Conservation (phyloP, 2,797 vertebrate genomes). For the Eulemur mongoz region DNA sequence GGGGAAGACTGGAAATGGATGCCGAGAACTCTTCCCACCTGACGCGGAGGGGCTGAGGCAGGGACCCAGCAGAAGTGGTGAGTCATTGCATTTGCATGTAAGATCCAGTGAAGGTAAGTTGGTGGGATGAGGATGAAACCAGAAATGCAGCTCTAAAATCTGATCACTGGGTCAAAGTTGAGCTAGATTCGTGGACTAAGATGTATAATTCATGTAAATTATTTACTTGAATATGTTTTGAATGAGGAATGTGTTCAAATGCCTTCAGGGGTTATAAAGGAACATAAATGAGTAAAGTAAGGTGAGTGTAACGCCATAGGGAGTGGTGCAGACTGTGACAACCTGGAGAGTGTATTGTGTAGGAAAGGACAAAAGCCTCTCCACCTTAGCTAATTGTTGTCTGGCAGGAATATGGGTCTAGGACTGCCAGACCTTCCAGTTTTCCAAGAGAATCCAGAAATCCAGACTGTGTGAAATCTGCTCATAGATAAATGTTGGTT, state of each 20-base stretch:
- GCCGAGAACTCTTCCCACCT: background rate
- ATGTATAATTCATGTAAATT: background rate
- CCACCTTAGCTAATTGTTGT: background rate
- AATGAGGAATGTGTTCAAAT: background rate
- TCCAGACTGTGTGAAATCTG: background rate
- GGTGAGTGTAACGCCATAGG: background rate
- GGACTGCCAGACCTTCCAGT: background rate
- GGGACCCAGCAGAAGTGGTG: background rate
- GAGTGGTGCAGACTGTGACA: background rate
- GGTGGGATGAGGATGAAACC: background rate
- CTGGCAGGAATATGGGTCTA: background rate
- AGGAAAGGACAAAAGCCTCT: background rate
- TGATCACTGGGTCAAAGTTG: background rate
- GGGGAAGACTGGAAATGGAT: accelerated
- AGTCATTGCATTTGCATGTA: background rate
- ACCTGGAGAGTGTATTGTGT: too few species aligned
- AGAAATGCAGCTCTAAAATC: background rate
- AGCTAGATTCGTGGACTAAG: background rate
- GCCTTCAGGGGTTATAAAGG: background rate
- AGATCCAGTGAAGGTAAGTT: background rate
- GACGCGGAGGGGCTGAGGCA: background rate
- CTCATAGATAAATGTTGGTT: background rate
- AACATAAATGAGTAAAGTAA: background rate
- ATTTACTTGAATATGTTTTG: background rate
- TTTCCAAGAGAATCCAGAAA: background rate